Evolutionary conservation across 1,140 invertebrate species (phyloP), one percentile per base, ranked within the genome.

Genomic region (Steinernema feltiae): DNA sequence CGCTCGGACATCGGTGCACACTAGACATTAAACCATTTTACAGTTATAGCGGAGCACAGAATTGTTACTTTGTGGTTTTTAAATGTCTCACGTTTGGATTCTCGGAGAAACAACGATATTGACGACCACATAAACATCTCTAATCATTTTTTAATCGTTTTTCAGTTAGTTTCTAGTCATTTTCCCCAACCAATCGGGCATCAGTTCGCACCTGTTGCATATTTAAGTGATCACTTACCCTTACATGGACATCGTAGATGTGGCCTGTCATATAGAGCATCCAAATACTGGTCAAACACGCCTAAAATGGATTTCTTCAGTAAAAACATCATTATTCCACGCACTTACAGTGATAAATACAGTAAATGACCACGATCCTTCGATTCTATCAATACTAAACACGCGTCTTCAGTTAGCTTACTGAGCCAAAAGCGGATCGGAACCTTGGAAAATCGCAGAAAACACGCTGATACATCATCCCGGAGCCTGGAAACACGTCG

Each of bases 1-100:
- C 53, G 63, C 71, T 80, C 72, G 53, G 78, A 79, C 69, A 76
- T 72, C 73, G 73, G 35, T 74, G 73, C 73, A 74, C 35, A 18
- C 35, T 41, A 41, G 7, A 41, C 35, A 41, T 18, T 41, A 7
- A 41, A 7, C 35, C 18, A 41, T 41, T 41, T 18, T 7, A 41
- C 7, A 41, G 7, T 41, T 41, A 41, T 41, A 41, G n/a, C n/a
- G 18, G 18, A 41, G 35, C 35, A 41, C n/a, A n/a, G n/a, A n/a
- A n/a, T n/a, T n/a, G n/a, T n/a, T n/a, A 41, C 18, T 41, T 41
- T 41, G 7, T 41, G 7, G 18, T 7, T 41, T 41, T 41, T 41
- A 7, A 7, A 41, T 41, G 35, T 41, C 18, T 41, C 18, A 41
- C 35, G 18, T 41, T 41, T 7, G 7, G 35, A 41, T n/a, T n/a